Base-by-base conservation (phyloP, 2,113 vertebrate genomes). In the Tetrax tetrax region DNA sequence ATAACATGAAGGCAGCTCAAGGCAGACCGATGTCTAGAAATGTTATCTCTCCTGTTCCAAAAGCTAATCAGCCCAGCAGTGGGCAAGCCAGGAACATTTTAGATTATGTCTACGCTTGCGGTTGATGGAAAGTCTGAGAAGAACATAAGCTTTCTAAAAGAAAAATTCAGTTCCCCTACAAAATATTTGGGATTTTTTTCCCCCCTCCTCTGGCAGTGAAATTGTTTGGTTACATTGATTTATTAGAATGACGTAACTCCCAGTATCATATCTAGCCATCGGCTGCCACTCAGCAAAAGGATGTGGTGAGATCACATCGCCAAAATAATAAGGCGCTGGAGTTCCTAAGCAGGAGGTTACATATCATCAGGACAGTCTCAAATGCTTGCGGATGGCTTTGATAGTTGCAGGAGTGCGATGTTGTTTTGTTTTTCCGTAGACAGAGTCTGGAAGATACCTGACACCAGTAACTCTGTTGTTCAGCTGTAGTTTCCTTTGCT, bases 41-140 rank as follows among this genome's bases (percentile, higher is more conserved):
- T 69, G 54, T 91, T 93, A 90, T 96, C 92, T 95, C 38, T 53
- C 37, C 74, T 65, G 56, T 71, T 83, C 81, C 75, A 94, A 87
- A 63, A 60, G 24, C 29, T 80, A 84, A 94, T 91, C 63, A 81
- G 59, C 28, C 35, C 71, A 83, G 71, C 60, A 74, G 33, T 0
- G 0, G 63, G 64, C 59, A 88, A 94, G 94, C 78, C 87, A 97
- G 84, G 87, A 95, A 93, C 89, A 41, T 93, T 95, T 97, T 91
- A 75, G 68, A 88, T 95, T 96, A 68, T 88, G 84, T 86, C 75
- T 86, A 7, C 13, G 13, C 29, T 86, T 77, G 70, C 0, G 11
- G 78, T 86, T 92, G 91, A 94, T 90, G 82, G 75, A 95, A 97
- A 96, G 16, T 88, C 75, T 92, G 94, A 93, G 83, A 89, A 41